phyloP scores from a whole-genome alignment of 2,888 invertebrate genomes.

The Yponomeuta malinellus region DNA sequence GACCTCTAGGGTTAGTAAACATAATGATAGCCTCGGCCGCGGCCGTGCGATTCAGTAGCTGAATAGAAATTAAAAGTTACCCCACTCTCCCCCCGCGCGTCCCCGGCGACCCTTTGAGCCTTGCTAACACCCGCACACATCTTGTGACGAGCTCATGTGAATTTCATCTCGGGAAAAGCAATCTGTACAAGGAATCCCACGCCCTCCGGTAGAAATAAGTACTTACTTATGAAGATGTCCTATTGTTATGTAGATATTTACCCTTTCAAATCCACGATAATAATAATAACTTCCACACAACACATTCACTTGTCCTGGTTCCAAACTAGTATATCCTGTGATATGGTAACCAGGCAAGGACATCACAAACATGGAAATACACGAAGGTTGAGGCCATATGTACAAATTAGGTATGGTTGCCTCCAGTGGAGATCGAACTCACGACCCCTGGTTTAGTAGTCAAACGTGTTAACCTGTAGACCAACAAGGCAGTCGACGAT shows the following conservation, averaged over 20 bases:
- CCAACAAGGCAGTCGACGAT: too few species aligned
- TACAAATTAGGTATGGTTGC: too few species aligned
- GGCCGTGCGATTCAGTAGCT: conserved; percentile 70
- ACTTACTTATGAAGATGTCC: not conserved
- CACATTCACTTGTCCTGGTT: not conserved
- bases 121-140: conserved; percentile 43
- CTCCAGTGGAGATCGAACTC: too few species aligned
- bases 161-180: not conserved
- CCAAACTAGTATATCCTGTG: too few species aligned
- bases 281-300: not conserved
- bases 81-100: conserved; percentile 32
- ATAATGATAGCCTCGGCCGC: conserved; percentile 68
- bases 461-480: too few species aligned
- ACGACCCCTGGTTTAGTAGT: too few species aligned
- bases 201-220: not conserved
- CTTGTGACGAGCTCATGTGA: conserved; percentile 41
- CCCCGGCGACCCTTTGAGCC: conserved; percentile 45
- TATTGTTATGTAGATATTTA: not conserved
- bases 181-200: not conserved
- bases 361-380: too few species aligned
- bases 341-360: too few species aligned
- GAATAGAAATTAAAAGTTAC: conserved; percentile 70
- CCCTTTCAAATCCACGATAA: not conserved
- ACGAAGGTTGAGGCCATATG: too few species aligned
- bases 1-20: conserved; percentile 59